A percentile compares a stretch with the other conserved stretches of the same genome.
Evolutionary conservation across 2,113 vertebrate genomes (phyloP).

Genomic region (Archilochus colubris): DNA sequence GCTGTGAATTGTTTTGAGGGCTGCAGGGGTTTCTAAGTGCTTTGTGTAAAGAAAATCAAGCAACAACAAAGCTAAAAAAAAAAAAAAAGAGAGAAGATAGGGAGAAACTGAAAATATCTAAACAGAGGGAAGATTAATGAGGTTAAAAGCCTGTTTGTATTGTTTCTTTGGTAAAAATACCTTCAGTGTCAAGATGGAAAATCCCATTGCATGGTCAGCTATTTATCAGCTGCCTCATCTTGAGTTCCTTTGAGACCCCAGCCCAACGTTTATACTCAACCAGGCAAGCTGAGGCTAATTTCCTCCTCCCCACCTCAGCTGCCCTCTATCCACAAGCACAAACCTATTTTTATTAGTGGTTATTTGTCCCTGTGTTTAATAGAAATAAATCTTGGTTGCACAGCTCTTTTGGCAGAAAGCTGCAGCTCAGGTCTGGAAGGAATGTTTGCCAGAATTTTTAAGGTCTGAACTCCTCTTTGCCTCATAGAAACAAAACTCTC

Average conservation of each 20-base stretch:
- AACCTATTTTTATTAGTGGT: not conserved
- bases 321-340: not conserved
- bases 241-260: not conserved
- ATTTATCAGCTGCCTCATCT: not conserved
- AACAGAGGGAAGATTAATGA: not conserved
- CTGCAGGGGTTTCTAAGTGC: not conserved
- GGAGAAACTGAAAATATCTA: not conserved
- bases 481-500: not conserved
- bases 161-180: not conserved
- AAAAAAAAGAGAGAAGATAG: not conserved
- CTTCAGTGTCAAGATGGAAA: not conserved
- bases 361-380: not conserved
- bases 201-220: not conserved
- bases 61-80: not conserved
- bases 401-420: not conserved
- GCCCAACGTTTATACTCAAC: not conserved
- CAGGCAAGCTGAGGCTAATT: not conserved
- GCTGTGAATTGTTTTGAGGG: fast-evolving
- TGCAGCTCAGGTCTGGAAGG: not conserved
- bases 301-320: not conserved
- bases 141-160: not conserved
- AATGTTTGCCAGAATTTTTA: not conserved
- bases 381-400: not conserved
- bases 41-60: not conserved
- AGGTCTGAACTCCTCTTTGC: not conserved